phyloP scores from a whole-genome alignment of 2,888 invertebrate genomes.

The Chesias legatella region DNA sequence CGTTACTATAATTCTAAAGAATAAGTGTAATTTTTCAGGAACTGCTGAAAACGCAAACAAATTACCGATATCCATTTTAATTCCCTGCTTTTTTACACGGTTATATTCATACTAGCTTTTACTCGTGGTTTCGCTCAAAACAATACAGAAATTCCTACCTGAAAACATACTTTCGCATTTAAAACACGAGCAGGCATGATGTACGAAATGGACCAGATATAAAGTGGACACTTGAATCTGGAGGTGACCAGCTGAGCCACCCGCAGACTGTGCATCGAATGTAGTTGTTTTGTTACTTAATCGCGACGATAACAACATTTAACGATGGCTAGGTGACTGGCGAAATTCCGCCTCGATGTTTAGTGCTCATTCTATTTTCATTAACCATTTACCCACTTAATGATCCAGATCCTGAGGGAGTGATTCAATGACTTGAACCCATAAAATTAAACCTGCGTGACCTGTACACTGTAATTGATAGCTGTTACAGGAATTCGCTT shows the following conservation, averaged over 20 bases:
- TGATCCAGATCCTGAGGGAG: slow-evolving; percentile 76
- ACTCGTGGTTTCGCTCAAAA: too few species aligned
- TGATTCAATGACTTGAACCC: slow-evolving; percentile 72
- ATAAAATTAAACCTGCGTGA: slow-evolving; percentile 75
- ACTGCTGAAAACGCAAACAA: too few species aligned
- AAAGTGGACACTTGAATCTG: too few species aligned
- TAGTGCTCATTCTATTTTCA: slow-evolving; percentile 81
- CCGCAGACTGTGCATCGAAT: slow-evolving; percentile 37
- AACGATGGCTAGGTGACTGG: slow-evolving; percentile 80
- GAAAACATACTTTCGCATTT: too few species aligned
- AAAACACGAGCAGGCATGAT: too few species aligned
- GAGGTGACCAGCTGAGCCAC: slow-evolving; percentile 1
- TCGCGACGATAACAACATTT: slow-evolving; percentile 79
- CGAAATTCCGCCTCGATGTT: slow-evolving; percentile 79
- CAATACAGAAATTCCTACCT: too few species aligned
- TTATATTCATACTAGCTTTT: too few species aligned
- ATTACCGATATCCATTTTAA: too few species aligned
- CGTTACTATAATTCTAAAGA: too few species aligned
- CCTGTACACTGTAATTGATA: slow-evolving; percentile 58
- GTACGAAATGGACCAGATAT: too few species aligned
- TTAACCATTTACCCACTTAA: slow-evolving; percentile 80
- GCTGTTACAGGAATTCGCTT: slow-evolving; percentile 39
- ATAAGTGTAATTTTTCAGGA: too few species aligned
- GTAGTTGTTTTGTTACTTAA: slow-evolving; percentile 79
- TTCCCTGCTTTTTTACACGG: too few species aligned